Evolutionary conservation across 2,113 vertebrate genomes (phyloP), one percentile per base, ranked within the genome.

Genomic region (Sialia sialis): DNA sequence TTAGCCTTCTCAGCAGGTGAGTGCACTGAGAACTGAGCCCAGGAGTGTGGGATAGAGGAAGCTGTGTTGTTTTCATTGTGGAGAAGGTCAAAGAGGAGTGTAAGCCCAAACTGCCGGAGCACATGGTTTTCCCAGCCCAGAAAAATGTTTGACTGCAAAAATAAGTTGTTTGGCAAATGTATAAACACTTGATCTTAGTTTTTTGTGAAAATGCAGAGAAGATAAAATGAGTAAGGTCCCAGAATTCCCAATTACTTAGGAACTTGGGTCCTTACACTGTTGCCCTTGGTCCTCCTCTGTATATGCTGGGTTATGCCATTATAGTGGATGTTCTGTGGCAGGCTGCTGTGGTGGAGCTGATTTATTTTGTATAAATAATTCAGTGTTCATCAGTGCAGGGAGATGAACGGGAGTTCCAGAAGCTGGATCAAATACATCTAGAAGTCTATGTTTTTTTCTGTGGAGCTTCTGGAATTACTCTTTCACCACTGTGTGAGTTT

Each of bases 1-100:
- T 76, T 97, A 56, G 88, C 91, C 38, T 97, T 98, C 76, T 97
- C 97, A 76, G 88, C 94, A 86, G 96, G 97, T 97, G 54, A 39
- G 26, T 55, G 19, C 23, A 25, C 32, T 41, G 39, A 20, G 34
- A 60, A 15, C n/a, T 62, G n/a, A 54, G 23, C 11, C 30, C 1
- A 1, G 22, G 21, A 54, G 19, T 21, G 22, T 51, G 36, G 16
- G 17, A 58, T 67, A 63, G 52, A 20, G 21, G 49, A 63, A 67
- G 34, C 25, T 44, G 8, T 30, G 6, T 23, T 34, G 63, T 59
- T 54, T 60, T 70, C 29, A 44, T 13, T 72, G 62, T 7, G 6
- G 52, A 55, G 58, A 58, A 54, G n/a, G 20, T 26, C 39, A 56
- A 41, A 89, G 20, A 25, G 32, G 26, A 72, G 8, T 16, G 5